Evolutionary conservation across 2,113 vertebrate species (phyloP).

Genomic region (Uria lomvia): DNA sequence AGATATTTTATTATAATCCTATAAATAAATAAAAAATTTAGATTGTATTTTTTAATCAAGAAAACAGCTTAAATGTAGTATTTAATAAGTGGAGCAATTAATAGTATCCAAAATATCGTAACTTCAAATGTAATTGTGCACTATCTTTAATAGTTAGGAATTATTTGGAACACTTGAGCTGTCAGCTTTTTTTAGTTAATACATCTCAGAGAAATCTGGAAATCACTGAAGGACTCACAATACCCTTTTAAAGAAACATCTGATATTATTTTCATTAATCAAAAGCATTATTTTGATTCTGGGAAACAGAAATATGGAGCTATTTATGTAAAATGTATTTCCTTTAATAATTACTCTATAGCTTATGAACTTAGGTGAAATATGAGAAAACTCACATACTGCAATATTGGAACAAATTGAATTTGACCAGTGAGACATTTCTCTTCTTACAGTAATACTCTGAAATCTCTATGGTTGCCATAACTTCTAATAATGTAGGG

Average conservation of each 20-base stretch:
- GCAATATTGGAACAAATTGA: not conserved
- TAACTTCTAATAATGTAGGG: not conserved
- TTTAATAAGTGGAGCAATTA: not conserved
- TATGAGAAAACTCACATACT: not conserved
- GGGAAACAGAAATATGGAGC: not conserved
- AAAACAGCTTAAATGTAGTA: not conserved
- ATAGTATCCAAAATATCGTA: not conserved
- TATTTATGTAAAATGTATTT: not conserved
- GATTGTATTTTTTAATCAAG: not conserved
- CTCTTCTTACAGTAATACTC: not conserved
- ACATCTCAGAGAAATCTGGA: not conserved
- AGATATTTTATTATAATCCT: not conserved
- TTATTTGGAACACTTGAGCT: not conserved
- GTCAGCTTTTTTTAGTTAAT: not conserved
- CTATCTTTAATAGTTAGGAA: not conserved
- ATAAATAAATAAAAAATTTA: not conserved
- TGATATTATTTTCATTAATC: not conserved
- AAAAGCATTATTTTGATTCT: not conserved
- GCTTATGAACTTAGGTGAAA: not conserved
- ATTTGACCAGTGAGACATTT: not conserved
- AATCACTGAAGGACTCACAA: not conserved
- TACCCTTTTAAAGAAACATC: not conserved
- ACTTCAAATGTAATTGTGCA: not conserved
- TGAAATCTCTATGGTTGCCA: not conserved
- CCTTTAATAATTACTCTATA: not conserved